These are phyloP conservation scores for Battus philenor DNA, from an alignment of 1,140 invertebrate species.

Conservation along the genomic window DNA sequence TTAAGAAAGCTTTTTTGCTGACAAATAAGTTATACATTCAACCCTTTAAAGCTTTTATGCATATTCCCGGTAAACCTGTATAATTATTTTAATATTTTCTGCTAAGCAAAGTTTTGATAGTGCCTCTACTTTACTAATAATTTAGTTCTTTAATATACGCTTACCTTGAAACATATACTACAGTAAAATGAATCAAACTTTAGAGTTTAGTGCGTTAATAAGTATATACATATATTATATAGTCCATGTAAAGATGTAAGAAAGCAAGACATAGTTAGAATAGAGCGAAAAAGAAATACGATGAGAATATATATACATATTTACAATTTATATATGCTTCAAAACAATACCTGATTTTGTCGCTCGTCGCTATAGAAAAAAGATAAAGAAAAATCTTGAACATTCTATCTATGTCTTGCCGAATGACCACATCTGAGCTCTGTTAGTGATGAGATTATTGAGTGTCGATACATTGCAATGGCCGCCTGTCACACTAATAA, in stretches of 20 bases:
- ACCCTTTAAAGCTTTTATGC: too few relatives aligned
- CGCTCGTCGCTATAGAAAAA: conserved; percentile 19
- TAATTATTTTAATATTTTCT: too few relatives aligned
- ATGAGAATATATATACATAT: conserved; percentile 33
- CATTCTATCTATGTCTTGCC: conserved; percentile 68
- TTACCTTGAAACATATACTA: conserved; percentile 7
- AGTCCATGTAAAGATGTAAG: conserved; percentile 44
- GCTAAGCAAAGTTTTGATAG: too few relatives aligned
- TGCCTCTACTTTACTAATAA: too few relatives aligned
- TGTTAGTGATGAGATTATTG: conserved; percentile 37
- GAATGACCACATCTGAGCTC: conserved; percentile 69
- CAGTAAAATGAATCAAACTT: conserved; percentile 14
- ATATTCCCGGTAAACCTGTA: too few relatives aligned
- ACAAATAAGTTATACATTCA: too few relatives aligned
- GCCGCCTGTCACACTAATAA: conserved; percentile 34
- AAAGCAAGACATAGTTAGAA: conserved; percentile 74
- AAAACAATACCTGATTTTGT: conserved; percentile 45
- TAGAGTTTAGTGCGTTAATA: conserved; percentile 33
- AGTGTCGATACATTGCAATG: conserved; percentile 16
- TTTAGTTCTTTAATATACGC: not conserved
- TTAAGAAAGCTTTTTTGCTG: too few relatives aligned
- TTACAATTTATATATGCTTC: conserved; percentile 34
- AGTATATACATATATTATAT: conserved; percentile 22
- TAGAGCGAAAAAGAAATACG: conserved; percentile 34
- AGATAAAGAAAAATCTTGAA: conserved; percentile 30